Conservation (phyloP, 2,888 invertebrate genomes). For the Caenorhabditis sulstoni region DNA sequence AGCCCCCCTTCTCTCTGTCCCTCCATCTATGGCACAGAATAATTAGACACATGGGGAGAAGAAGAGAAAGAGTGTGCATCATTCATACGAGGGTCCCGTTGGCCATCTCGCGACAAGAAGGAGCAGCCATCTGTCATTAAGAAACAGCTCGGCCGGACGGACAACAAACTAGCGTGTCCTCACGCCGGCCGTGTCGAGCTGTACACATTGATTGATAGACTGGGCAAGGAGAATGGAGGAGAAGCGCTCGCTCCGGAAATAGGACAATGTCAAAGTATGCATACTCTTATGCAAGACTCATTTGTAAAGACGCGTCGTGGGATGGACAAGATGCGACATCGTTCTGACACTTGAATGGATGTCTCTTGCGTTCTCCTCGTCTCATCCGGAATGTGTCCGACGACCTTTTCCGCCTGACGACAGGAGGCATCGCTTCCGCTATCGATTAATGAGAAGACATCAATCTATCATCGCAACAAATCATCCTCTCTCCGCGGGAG, state of each 20-base stretch:
- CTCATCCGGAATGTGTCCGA: conserved; percentile 26
- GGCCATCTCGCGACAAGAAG: conserved; percentile 22
- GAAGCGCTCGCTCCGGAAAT: too few relatives aligned
- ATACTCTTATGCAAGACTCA: conserved; percentile 55
- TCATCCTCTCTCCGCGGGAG: conserved; percentile 25
- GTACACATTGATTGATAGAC: conserved; percentile 60
- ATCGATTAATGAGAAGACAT: conserved; percentile 36
- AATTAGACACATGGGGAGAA: conserved; percentile 50
- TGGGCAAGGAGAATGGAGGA: conserved; percentile 31
- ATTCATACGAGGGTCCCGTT: conserved; percentile 39
- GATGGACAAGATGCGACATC: too few relatives aligned
- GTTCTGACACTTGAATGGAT: conserved; percentile 4
- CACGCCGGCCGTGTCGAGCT: conserved; percentile 7
- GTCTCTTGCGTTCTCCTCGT: conserved; percentile 4
- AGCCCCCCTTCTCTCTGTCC: conserved; percentile 4
- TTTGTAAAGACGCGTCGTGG: not conserved
- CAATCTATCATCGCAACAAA: conserved; percentile 57
- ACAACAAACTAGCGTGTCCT: conserved; percentile 55
- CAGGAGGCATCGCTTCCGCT: not conserved
- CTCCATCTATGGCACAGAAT: conserved; percentile 32
- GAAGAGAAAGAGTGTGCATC: conserved; percentile 31
- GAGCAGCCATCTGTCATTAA: conserved; percentile 58
- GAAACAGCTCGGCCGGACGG: conserved; percentile 42
- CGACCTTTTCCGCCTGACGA: conserved; percentile 16
- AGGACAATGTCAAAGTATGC: conserved; percentile 43